Conservation (phyloP, 2,797 vertebrate species). For the Champsocephalus esox region DNA sequence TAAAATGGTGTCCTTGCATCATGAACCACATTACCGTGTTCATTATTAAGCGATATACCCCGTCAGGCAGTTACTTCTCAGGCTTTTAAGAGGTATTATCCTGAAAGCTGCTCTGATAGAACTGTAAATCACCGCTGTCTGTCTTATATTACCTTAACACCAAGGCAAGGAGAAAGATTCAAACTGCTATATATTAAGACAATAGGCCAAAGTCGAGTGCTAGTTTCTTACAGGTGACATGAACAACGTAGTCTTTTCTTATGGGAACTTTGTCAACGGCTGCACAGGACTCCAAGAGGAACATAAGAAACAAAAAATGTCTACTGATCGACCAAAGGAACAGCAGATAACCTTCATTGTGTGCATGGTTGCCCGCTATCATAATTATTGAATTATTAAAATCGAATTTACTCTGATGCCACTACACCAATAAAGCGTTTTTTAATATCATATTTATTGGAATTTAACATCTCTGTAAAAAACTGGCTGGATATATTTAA, state of each 20-base stretch:
- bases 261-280: not conserved
- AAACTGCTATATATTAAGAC: constrained; percentile 13
- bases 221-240: not conserved
- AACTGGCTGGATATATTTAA: too few relatives aligned
- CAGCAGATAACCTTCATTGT: not conserved
- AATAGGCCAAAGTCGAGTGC: not conserved
- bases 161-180: constrained; percentile 13
- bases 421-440: not conserved
- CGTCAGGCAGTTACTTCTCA: constrained; percentile 15
- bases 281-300: too few relatives aligned
- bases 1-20: constrained; percentile 1
- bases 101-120: constrained; percentile 25
- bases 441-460: too few relatives aligned
- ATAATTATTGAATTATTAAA: not conserved
- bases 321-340: not conserved
- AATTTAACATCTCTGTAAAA: too few relatives aligned
- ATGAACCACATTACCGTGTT: constrained; percentile 10
- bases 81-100: constrained; percentile 14
- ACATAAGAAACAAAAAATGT: not conserved
- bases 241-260: not conserved
- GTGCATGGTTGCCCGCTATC: not conserved
- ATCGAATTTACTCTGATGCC: not conserved
- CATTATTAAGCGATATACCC: not conserved
- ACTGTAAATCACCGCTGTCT: constrained; percentile 11
- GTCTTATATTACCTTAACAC: constrained; percentile 6